Evolutionary conservation across 1,140 invertebrate genomes (phyloP).

Genomic region (Polyergus mexicanus): DNA sequence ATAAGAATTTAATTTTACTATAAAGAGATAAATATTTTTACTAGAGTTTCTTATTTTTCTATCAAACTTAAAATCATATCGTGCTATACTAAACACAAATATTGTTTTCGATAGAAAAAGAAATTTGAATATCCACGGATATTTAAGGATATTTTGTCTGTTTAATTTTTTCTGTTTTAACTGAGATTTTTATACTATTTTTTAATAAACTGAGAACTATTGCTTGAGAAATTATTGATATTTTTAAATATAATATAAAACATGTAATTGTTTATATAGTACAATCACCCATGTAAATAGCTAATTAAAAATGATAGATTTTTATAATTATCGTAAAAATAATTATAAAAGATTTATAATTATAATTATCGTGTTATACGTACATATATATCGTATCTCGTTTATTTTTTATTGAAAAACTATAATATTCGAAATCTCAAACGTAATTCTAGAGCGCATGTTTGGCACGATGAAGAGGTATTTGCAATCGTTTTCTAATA

Average conservation of each 20-base stretch:
- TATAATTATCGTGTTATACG: not conserved
- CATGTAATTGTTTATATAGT: conserved; percentile 13
- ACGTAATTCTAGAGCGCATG: conserved; percentile 68
- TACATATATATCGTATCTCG: conserved; percentile 16
- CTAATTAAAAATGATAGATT: conserved; percentile 15
- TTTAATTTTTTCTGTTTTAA: not conserved
- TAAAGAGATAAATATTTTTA: conserved; percentile 7
- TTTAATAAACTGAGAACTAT: not conserved
- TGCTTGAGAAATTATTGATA: not conserved
- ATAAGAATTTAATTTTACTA: not conserved
- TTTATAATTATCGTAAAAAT: conserved; percentile 34
- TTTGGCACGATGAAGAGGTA: conserved; percentile 76
- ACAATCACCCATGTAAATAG: not conserved
- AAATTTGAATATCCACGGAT: not conserved
- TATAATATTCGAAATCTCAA: conserved; percentile 59
- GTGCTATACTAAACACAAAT: not conserved
- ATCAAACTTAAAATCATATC: not conserved
- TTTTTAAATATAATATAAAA: conserved; percentile 28
- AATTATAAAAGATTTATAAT: too few species aligned
- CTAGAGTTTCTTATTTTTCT: conserved; percentile 1
- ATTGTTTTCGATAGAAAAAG: not conserved
- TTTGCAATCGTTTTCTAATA: conserved; percentile 61
- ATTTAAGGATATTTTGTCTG: not conserved
- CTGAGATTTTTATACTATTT: not conserved
- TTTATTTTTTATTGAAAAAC: conserved; percentile 50